These are phyloP conservation scores for Penaeus chinensis DNA, from an alignment of 1,140 invertebrate species.

Conservation along the genomic window DNA sequence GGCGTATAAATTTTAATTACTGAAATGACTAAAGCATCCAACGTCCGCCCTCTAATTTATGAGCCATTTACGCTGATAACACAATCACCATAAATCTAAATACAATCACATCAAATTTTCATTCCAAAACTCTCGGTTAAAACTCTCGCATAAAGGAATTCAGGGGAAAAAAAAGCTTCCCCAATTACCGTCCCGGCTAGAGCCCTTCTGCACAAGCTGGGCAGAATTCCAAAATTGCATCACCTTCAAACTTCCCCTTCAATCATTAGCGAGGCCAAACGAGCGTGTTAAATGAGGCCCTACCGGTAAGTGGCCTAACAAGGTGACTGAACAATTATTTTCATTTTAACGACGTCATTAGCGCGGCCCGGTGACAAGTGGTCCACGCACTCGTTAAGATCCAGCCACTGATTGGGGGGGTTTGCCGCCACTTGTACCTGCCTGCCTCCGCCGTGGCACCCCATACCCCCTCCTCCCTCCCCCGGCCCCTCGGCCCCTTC, in stretches of 20 bases:
- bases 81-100: slow-evolving; percentile 44
- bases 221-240: slow-evolving; percentile 52
- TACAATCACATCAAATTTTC: slow-evolving; percentile 43
- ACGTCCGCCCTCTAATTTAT: slow-evolving; percentile 30
- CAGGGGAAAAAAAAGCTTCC: slow-evolving; percentile 26
- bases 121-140: slow-evolving; percentile 23
- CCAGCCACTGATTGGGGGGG: slow-evolving; percentile 55
- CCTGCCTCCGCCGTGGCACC: neutral
- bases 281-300: slow-evolving; percentile 58
- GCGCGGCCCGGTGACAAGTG: slow-evolving; percentile 58
- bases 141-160: slow-evolving; percentile 26
- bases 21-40: slow-evolving; percentile 31
- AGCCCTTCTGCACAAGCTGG: slow-evolving; percentile 11
- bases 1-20: slow-evolving; percentile 40
- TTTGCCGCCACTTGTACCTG: neutral
- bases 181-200: slow-evolving; percentile 37
- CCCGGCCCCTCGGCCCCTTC: neutral
- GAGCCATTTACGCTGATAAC: slow-evolving; percentile 45
- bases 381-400: slow-evolving; percentile 56
- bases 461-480: neutral
- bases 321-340: slow-evolving; percentile 62
- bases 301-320: slow-evolving; percentile 58
- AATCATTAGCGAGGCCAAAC: slow-evolving; percentile 55
- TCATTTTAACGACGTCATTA: slow-evolving; percentile 62
- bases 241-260: slow-evolving; percentile 57